These are phyloP conservation scores for Halcyon chelicuti DNA, from an alignment of 2,797 vertebrate species.

Conservation along the genomic window DNA sequence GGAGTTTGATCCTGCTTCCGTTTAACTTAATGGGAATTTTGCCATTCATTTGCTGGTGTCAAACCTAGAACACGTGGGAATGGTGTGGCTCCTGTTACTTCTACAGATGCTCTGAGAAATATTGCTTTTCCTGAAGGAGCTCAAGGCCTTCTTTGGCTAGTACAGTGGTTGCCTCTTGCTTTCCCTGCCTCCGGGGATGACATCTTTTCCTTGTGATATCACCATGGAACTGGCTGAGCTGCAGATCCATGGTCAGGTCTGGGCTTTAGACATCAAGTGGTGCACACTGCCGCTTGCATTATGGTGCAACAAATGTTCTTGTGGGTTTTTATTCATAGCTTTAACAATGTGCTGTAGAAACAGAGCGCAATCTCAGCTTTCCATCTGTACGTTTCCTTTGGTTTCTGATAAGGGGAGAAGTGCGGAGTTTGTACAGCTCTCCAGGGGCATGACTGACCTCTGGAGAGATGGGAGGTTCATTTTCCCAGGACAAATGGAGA, in stretches of 20 bases:
- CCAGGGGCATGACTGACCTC: constrained; percentile 37
- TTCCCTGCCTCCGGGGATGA: neutral
- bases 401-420: constrained; percentile 39
- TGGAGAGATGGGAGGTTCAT: constrained; percentile 50
- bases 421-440: neutral
- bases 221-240: neutral
- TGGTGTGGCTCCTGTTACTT: neutral
- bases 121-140: neutral
- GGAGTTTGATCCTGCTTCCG: neutral
- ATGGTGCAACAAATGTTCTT: neutral
- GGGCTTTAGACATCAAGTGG: neutral
- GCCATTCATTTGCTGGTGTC: neutral
- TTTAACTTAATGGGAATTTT: neutral
- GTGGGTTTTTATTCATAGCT: neutral
- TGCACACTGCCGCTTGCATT: neutral
- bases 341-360: constrained; percentile 40
- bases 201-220: neutral
- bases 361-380: constrained; percentile 11
- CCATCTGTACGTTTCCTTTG: constrained; percentile 33
- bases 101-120: neutral
- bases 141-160: neutral
- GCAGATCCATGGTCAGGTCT: neutral
- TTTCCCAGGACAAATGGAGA: constrained; percentile 62
- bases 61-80: neutral
- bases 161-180: neutral